Percentiles rank a stretch among this genome's conserved stretches.
Evolutionary conservation across 1,140 invertebrate species (phyloP).

Genomic region (Leptinotarsa undecemlineata): DNA sequence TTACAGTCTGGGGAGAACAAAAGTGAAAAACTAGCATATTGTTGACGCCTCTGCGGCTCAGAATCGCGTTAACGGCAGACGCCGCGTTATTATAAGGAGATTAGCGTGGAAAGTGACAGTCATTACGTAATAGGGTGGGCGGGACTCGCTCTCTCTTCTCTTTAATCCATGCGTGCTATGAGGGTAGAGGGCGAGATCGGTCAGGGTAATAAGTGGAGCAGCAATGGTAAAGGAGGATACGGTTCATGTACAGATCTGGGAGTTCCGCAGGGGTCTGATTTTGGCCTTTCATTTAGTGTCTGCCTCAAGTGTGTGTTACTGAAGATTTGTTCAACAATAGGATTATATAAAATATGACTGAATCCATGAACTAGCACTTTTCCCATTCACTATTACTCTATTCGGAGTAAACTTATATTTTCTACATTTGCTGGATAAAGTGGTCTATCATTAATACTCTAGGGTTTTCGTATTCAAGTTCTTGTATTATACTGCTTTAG

Average conservation of each 20-base stretch:
- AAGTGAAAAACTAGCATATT: slow-evolving; percentile 23
- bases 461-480: too few species aligned
- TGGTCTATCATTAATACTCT: too few species aligned
- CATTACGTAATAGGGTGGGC: slow-evolving; percentile 46
- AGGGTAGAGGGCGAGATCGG: neutral
- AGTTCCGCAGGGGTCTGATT: too few species aligned
- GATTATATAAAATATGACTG: too few species aligned
- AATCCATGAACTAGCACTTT: too few species aligned
- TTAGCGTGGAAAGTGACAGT: slow-evolving; percentile 48
- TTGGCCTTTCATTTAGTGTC: neutral
- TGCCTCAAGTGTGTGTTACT: neutral
- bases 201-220: neutral
- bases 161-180: neutral
- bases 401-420: too few species aligned
- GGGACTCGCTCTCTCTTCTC: slow-evolving; percentile 10
- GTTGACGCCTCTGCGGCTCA: slow-evolving; percentile 15
- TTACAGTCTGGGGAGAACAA: slow-evolving; percentile 15
- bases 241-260: too few species aligned
- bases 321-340: neutral
- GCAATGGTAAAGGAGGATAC: too few species aligned
- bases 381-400: too few species aligned
- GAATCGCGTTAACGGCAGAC: slow-evolving; percentile 22
- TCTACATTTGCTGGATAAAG: too few species aligned
- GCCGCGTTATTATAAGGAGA: slow-evolving; percentile 44
- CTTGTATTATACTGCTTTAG: too few species aligned